Base-by-base conservation (phyloP, 2,797 vertebrate genomes). In the Distichodus sexfasciatus region DNA sequence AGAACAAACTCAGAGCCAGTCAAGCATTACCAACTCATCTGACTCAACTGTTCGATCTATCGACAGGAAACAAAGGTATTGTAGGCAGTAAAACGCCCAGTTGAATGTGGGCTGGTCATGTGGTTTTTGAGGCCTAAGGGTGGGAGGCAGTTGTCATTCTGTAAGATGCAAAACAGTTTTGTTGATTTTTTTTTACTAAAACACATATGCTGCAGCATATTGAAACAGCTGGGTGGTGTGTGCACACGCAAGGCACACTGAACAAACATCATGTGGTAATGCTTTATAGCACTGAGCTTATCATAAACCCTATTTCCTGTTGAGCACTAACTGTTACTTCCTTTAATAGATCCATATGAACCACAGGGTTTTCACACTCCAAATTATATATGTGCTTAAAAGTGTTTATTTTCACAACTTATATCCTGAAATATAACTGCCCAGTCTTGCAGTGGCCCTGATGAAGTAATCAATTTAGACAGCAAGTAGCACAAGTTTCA, bases 191-290 rank as follows among this genome's bases (percentile, higher is more conserved):
- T 5, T 26, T 26, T 9, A 0, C 1, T 29, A 33, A 53, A 28
- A 36, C 36, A 59, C 21, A 68, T 26, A 2, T 26, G 31, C 38
- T 36, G 28, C 14, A 31, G 41, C 6, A 26, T 75, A 74, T 61
- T 59, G 48, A 74, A 66, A 75, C 70, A 81, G 67, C 63, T 74
- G 73, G 55, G 5, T 46, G 28, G 53, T 50, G 46, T 57, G 46
- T 66, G 19, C 38, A 29, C 33, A 65, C 65, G 67, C 57, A 28
- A 41, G 26, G 58, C 8, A 33, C 29, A 71, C 24, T 78, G 29
- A 63, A 74, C 55, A 81, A 78, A 81, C 28, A 31, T 15, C 55
- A 36, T 48, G 48, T 33, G 68, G 40, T 29, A 65, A 41, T 26
- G 17, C 19, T 80, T 50, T 68, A 77, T 19, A 65, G 57, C 36